Evolutionary conservation across 2,797 vertebrate species (phyloP), one percentile per base, ranked within the genome.

Genomic region (Carapus acus): DNA sequence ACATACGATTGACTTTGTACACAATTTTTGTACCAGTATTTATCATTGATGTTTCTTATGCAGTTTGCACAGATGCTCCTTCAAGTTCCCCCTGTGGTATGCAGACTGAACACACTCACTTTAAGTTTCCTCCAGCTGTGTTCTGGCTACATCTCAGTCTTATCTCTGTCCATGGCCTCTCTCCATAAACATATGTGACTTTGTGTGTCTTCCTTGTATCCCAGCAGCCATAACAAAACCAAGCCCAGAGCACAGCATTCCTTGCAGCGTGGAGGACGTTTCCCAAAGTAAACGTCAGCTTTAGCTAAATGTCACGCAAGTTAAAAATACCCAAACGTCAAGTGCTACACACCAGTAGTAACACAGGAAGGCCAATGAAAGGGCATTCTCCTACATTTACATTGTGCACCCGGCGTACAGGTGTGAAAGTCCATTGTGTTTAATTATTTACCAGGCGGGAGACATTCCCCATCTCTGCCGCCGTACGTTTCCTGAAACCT

Each of bases 391-490:
- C 70, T 76, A 49, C 74, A 65, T 77, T 78, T 79, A 76, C 74
- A 78, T 69, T 64, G 69, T 74, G 68, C n/a, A 38, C 44, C 59
- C 40, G 62, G 47, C 45, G 64, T 74, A 66, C 59, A 83, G 77
- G 83, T 88, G 84, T 88, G 83, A 88, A 88, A 86, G 86, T 88
- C 86, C 82, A 85, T 78, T 74, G 77, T 83, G 83, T 86, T 87
- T 78, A 87, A 86, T 88, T 76, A 89, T 88, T 89, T 76, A 89
- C 84, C 54, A 50, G 17, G 38, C 42, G 48, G 59, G 72, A 78
- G 77, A 79, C 76, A 62, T 71, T 82, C 72, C 65, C 73, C 69
- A 55, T 58, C 51, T 66, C 71, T 69, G 66, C 72, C 73, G 68
- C 58, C 66, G 63, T 65, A 65, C 40, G 48, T 69, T 77, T 78